Evolutionary conservation across 1,140 invertebrate genomes (phyloP).

Genomic region (Medauroidea extradentata): DNA sequence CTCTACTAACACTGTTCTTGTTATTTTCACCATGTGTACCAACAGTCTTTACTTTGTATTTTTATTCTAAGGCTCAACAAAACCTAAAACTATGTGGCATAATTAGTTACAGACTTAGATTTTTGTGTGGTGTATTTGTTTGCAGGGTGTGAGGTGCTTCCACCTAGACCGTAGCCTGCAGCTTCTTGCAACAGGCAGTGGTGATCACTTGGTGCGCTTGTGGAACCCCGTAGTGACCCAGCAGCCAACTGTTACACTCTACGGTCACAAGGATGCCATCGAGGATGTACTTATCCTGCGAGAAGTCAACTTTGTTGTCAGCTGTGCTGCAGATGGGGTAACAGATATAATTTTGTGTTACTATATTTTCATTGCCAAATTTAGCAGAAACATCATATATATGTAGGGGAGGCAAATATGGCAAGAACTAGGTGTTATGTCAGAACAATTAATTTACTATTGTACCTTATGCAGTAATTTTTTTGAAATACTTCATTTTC

Average conservation of each 20-base stretch:
- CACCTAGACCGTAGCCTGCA: conserved; percentile 39
- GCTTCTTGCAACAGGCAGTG: conserved; percentile 47
- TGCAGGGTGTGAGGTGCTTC: conserved; percentile 50
- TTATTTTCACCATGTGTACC: no score
- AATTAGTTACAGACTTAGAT: not conserved
- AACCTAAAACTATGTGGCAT: conserved; percentile 1
- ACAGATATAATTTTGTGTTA: no score
- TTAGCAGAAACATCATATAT: not conserved
- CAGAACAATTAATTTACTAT: no score
- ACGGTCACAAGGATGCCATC: conserved; percentile 35
- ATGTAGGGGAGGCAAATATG: no score
- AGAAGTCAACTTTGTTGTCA: conserved; percentile 39
- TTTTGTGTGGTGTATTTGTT: not conserved
- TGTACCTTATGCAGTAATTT: no score
- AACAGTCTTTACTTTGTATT: no score
- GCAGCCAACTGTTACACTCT: conserved; percentile 32
- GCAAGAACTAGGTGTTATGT: no score
- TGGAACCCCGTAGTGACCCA: conserved; percentile 46
- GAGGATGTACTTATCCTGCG: conserved; percentile 46
- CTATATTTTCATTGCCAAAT: not conserved
- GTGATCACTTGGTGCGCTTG: conserved; percentile 43
- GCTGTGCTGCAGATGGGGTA: conserved; percentile 48
- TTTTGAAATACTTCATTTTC: no score
- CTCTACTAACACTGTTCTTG: no score
- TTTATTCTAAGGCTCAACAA: no score